These are phyloP conservation scores for Drosophila triauraria DNA, from an alignment of 1,140 invertebrate genomes.

Conservation along the genomic window DNA sequence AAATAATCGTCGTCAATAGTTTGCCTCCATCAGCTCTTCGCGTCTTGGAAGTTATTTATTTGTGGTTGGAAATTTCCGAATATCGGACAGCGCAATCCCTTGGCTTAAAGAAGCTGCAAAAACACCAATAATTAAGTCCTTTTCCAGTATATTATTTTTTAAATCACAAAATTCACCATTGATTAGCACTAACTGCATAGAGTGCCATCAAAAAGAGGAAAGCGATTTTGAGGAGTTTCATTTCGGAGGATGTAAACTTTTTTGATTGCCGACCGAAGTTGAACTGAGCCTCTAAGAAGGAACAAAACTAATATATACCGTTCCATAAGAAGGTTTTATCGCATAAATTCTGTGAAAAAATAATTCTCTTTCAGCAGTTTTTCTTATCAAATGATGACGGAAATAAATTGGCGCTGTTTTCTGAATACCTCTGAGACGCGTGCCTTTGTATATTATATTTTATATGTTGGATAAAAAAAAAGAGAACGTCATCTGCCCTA, in stretches of 20 bases:
- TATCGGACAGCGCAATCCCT: neutral
- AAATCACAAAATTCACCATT: conserved; percentile 3
- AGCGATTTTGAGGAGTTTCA: conserved; percentile 3
- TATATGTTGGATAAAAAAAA: neutral
- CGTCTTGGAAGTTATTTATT: neutral
- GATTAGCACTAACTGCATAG: fast-evolving
- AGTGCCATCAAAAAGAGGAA: neutral
- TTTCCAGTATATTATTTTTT: neutral
- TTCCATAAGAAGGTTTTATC: conserved; percentile 16
- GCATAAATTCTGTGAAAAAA: conserved; percentile 14
- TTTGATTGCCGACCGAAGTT: conserved; percentile 5
- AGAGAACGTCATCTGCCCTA: neutral
- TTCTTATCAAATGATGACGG: conserved; percentile 12
- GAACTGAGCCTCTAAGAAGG: conserved; percentile 13
- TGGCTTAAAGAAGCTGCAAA: fast-evolving
- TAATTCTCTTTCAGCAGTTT: neutral
- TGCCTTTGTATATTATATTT: neutral
- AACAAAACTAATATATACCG: conserved; percentile 8
- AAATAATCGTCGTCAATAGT: neutral
- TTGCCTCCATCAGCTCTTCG: neutral
- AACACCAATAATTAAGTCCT: neutral
- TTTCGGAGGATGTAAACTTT: neutral
- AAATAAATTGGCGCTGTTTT: neutral
- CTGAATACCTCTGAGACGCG: neutral
- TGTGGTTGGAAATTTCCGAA: neutral